Conservation (phyloP, 2,888 invertebrate genomes). For the Agrilus mali region DNA sequence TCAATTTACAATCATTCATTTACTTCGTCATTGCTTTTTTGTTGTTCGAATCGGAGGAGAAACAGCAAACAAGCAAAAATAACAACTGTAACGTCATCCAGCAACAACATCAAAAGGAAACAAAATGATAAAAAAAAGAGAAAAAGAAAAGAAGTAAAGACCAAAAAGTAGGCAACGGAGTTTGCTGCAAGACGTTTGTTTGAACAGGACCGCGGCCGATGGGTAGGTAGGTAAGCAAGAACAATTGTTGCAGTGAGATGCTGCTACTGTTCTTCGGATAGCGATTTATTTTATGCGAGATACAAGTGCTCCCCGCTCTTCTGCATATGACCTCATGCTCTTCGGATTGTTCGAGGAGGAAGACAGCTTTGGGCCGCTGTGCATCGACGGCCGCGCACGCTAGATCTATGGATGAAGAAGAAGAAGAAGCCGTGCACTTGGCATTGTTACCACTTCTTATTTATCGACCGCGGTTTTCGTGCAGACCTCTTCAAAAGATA, state of each 20-base stretch:
- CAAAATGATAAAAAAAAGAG: too few species aligned
- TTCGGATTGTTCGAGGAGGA: constrained; percentile 20
- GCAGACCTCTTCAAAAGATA: too few species aligned
- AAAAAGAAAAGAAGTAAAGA: too few species aligned
- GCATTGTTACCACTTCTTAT: constrained; percentile 34
- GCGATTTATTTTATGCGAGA: constrained; percentile 32
- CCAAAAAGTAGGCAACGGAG: too few species aligned
- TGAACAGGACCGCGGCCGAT: too few species aligned
- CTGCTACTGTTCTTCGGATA: constrained; percentile 31
- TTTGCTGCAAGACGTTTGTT: too few species aligned
- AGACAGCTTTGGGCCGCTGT: constrained; percentile 18
- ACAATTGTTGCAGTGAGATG: constrained; percentile 33
- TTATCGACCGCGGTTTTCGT: constrained; percentile 26
- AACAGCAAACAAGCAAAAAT: too few species aligned
- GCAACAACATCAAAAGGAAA: too few species aligned
- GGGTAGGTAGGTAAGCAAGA: constrained; percentile 26
- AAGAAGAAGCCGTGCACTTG: constrained; percentile 26
- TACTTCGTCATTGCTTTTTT: too few species aligned
- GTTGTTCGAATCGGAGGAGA: too few species aligned
- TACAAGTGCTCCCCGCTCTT: constrained; percentile 18
- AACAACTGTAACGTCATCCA: too few species aligned
- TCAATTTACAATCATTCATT: too few species aligned
- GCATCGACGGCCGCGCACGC: constrained; percentile 21
- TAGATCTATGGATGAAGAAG: constrained; percentile 26
- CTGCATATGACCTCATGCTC: constrained; percentile 14